These are phyloP conservation scores for Desmodus rotundus DNA, from an alignment of 2,113 vertebrate species.

Conservation along the genomic window DNA sequence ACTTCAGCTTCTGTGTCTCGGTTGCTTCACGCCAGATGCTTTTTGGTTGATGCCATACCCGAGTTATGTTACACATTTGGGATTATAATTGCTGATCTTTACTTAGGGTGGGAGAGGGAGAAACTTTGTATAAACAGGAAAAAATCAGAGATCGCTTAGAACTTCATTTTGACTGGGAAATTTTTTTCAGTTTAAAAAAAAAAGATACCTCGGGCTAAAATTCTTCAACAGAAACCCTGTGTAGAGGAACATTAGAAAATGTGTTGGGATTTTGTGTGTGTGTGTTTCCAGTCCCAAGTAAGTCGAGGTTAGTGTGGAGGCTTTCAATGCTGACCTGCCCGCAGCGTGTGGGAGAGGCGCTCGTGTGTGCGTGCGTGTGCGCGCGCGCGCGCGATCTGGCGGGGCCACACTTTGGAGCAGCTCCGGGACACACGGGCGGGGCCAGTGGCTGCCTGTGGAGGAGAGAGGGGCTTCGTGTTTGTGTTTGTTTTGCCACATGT, in stretches of 20 bases:
- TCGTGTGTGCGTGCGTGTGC: accelerated
- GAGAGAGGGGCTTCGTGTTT: background rate
- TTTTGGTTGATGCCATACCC: background rate
- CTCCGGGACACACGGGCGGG: background rate
- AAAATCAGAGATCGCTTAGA: background rate
- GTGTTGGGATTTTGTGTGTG: background rate
- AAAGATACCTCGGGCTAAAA: background rate
- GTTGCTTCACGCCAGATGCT: background rate
- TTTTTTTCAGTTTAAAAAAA: background rate
- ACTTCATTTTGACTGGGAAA: background rate
- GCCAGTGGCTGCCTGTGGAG: too few relatives aligned
- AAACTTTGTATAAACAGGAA: background rate
- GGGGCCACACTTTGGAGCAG: accelerated
- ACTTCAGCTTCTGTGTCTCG: background rate
- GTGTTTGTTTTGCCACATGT: background rate
- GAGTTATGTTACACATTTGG: background rate
- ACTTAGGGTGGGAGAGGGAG: background rate
- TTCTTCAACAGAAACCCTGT: background rate
- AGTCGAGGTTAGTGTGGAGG: background rate
- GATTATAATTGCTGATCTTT: background rate
- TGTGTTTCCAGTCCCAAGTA: background rate
- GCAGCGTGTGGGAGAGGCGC: accelerated
- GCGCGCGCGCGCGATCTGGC: accelerated
- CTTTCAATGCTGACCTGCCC: background rate
- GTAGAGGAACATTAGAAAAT: background rate